These are phyloP conservation scores for Enteromius viviparus DNA, from an alignment of 2,797 vertebrate species.

Conservation along the genomic window DNA sequence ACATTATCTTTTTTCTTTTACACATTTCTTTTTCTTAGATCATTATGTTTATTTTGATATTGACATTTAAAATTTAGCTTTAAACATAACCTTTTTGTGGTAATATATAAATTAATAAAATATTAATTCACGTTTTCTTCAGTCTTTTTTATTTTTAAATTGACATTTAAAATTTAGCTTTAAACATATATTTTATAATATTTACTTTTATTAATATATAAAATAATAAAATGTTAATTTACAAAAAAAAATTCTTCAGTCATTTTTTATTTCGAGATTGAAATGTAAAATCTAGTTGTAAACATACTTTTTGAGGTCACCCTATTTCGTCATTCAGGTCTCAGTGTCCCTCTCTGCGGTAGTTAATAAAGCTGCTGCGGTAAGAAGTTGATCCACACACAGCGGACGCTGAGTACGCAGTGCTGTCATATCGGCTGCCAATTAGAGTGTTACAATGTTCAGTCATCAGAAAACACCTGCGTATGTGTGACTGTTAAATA, in stretches of 20 bases:
- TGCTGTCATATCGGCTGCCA: slow-evolving; percentile 17
- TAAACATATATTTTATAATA: no score
- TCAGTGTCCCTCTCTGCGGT: background rate
- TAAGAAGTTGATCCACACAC: background rate
- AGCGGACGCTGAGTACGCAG: background rate
- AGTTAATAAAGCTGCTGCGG: background rate
- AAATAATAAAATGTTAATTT: no score
- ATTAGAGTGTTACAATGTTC: slow-evolving; percentile 7
- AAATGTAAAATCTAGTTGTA: no score
- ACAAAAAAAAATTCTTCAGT: no score
- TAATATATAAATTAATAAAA: no score
- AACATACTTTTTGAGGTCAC: no score
- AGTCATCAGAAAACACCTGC: background rate
- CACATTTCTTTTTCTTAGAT: background rate
- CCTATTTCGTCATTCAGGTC: background rate
- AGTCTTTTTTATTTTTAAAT: no score
- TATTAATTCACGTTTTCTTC: no score
- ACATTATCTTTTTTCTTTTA: background rate
- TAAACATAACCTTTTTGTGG: background rate
- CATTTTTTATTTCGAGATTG: no score
- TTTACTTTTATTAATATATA: no score
- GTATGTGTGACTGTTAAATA: background rate
- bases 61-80: background rate
- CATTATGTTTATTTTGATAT: background rate
- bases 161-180: no score